These are phyloP conservation scores for Ochropleura leucogaster DNA, from an alignment of 2,888 invertebrate genomes.

Conservation along the genomic window DNA sequence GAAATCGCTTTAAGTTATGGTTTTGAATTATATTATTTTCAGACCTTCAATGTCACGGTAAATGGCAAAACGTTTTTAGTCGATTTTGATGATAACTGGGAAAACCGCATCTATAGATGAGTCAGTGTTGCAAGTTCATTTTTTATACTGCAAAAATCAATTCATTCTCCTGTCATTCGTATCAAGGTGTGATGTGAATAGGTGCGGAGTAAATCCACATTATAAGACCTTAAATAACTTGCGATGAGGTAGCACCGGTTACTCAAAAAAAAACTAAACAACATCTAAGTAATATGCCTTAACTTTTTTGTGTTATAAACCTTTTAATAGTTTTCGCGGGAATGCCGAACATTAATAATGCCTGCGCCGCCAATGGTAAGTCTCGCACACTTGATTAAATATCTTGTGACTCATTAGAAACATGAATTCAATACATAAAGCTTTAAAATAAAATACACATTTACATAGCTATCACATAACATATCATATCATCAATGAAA, in stretches of 20 bases:
- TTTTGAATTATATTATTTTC: background rate
- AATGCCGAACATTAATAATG: slow-evolving; percentile 88
- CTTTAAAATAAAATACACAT: slow-evolving; percentile 10
- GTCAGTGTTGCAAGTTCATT: slow-evolving; percentile 45
- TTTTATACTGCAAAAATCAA: slow-evolving; percentile 37
- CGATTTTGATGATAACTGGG: slow-evolving; percentile 50
- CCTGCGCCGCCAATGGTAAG: slow-evolving; percentile 87
- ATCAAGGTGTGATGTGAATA: slow-evolving; percentile 80
- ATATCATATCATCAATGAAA: slow-evolving; percentile 11
- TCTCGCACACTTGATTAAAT: slow-evolving; percentile 76
- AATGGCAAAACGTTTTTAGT: slow-evolving; percentile 13
- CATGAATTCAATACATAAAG: slow-evolving; percentile 42
- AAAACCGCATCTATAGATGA: slow-evolving; percentile 57
- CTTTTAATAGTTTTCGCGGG: slow-evolving; percentile 78
- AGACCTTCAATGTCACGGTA: background rate
- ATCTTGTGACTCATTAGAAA: slow-evolving; percentile 72
- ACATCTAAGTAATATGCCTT: slow-evolving; percentile 87
- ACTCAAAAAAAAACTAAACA: slow-evolving; percentile 72
- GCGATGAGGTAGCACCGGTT: slow-evolving; percentile 87
- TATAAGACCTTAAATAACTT: slow-evolving; percentile 72
- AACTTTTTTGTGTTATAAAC: slow-evolving; percentile 81
- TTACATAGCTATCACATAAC: background rate
- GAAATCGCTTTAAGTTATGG: background rate
- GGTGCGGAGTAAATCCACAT: slow-evolving; percentile 69
- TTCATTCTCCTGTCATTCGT: slow-evolving; percentile 56